Evolutionary conservation across 1,140 invertebrate genomes (phyloP).

Genomic region (Calliphora vicina): DNA sequence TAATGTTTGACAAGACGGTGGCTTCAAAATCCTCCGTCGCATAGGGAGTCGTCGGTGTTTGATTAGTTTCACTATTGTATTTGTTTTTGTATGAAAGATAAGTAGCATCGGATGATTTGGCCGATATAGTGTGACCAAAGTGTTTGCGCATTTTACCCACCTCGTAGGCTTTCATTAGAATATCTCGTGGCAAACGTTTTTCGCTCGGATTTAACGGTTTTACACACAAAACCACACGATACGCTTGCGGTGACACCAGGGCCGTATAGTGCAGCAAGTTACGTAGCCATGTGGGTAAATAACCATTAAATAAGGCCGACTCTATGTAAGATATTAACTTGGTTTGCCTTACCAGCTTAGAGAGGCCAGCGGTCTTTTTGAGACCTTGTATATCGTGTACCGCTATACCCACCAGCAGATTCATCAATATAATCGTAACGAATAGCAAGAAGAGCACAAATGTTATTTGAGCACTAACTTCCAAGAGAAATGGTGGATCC

Average conservation of each 20-base stretch:
- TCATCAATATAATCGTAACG: conserved; percentile 84
- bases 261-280: conserved; percentile 78
- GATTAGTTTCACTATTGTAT: conserved; percentile 70
- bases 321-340: conserved; percentile 80
- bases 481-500: conserved; percentile 69
- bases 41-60: conserved; percentile 61
- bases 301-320: conserved; percentile 73
- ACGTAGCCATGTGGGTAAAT: conserved; percentile 74
- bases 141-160: conserved; percentile 76
- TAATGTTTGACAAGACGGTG: conserved; percentile 66
- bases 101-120: conserved; percentile 67
- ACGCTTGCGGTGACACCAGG: conserved; percentile 77
- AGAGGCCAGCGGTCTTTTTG: conserved; percentile 78
- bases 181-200: conserved; percentile 77
- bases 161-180: conserved; percentile 77
- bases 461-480: conserved; percentile 76
- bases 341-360: conserved; percentile 79
- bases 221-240: conserved; percentile 79
- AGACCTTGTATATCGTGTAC: conserved; percentile 82
- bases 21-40: conserved; percentile 61
- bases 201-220: conserved; percentile 82
- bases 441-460: conserved; percentile 79
- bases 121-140: conserved; percentile 72
- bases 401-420: conserved; percentile 80
- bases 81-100: conserved; percentile 70